Evolutionary conservation across 2,888 invertebrate genomes (phyloP), one percentile per base, ranked within the genome.

Genomic region (Phlogophora meticulosa): DNA sequence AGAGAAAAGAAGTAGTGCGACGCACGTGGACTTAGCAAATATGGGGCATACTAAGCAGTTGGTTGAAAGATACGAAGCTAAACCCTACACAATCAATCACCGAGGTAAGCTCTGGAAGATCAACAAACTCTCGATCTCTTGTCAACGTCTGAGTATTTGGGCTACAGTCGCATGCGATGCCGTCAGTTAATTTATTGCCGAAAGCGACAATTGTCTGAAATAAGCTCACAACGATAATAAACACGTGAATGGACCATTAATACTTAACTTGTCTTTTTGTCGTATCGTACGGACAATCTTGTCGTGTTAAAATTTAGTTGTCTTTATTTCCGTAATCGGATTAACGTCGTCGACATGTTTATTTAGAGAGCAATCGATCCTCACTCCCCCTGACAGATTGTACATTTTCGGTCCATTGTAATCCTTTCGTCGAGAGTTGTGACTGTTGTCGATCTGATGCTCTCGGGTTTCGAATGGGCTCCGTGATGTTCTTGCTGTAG

Each of bases 171-270:
- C 38, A n/a, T 53, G 57, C 34, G 72, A 45, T 53, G 63, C 56
- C 36, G 55, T 46, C 57, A 28, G 32, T 32, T 68, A 72, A 81
- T 75, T 81, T 72, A 81, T 81, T 62, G 56, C 56, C 66, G 55
- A 74, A 69, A 66, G 53, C 59, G 67, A 57, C 51, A 78, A 75
- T 72, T 51, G 62, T 78, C 67, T 45, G 64, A 75, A 69, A 72
- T 67, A 81, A 81, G 51, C 56, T 56, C 53, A 70, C 76, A 67
- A 78, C 57, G 55, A 59, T 69, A 76, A 78, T 78, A 75, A 78
- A 76, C 79, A 68, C 68, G 72, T 59, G 79, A 79, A 81, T 76
- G 69, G 69, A 28, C 69, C 76, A 67, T 79, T 76, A 81, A 81
- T 66, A 78, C 68, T 68, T 63, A 20, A 68, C 65, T 81, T 52